phyloP scores from a whole-genome alignment of 2,797 vertebrate genomes.

The Epinephelus malabaricus region DNA sequence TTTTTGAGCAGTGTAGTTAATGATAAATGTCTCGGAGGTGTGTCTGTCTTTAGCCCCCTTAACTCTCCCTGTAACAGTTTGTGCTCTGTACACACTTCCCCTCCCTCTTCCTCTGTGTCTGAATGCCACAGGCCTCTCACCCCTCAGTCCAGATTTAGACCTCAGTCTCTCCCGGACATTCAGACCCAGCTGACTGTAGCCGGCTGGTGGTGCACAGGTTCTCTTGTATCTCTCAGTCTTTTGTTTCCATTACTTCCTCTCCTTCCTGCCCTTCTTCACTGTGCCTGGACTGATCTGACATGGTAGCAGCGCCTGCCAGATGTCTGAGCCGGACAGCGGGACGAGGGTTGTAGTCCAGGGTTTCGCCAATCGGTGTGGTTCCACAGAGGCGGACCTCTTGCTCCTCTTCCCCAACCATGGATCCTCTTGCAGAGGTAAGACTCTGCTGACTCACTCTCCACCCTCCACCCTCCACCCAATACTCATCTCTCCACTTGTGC shows the following conservation, averaged over 20 bases:
- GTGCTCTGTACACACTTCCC: neutral
- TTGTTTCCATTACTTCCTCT: neutral
- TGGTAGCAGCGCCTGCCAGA: neutral
- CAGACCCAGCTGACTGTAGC: slow-evolving; percentile 58
- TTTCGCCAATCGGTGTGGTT: neutral
- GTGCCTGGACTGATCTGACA: slow-evolving; percentile 27
- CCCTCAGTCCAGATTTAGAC: slow-evolving; percentile 85
- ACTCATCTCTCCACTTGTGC: neutral
- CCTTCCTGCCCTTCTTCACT: slow-evolving; percentile 5
- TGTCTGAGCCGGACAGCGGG: neutral
- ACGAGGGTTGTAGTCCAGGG: neutral
- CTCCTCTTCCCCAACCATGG: slow-evolving; percentile 72
- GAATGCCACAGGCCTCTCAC: slow-evolving; percentile 70
- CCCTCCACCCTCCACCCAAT: neutral
- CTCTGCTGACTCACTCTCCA: slow-evolving; percentile 5
- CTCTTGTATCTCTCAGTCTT: neutral
- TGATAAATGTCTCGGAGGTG: neutral
- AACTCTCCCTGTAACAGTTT: neutral
- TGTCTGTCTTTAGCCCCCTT: neutral
- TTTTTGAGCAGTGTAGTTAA: neutral
- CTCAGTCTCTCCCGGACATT: slow-evolving; percentile 66
- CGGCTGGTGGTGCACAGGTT: slow-evolving; percentile 8
- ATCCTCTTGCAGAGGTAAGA: slow-evolving; percentile 82
- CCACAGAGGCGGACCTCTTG: slow-evolving; percentile 21
- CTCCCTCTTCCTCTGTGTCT: slow-evolving; percentile 15